Conservation (phyloP, 2,797 vertebrate genomes). For the Sternarchorhynchus goeldii region DNA sequence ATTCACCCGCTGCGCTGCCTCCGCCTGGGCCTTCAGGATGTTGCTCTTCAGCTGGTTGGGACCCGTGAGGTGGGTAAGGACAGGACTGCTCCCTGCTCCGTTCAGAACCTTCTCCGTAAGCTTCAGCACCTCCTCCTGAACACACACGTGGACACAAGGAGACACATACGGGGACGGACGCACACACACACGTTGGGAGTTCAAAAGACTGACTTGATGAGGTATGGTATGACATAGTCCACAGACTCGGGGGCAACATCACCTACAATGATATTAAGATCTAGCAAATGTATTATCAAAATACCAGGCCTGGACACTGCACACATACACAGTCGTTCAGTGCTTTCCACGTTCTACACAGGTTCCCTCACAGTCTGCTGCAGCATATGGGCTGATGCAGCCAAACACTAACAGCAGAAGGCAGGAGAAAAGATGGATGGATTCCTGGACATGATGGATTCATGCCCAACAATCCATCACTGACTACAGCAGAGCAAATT, state of each 20-base stretch:
- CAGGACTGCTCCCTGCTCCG: slow-evolving; percentile 80
- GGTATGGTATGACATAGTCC: neutral
- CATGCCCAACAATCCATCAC: neutral
- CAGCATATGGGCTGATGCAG: no score
- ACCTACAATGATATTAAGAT: no score
- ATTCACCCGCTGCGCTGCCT: slow-evolving; percentile 84
- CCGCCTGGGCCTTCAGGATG: slow-evolving; percentile 91
- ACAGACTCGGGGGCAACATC: neutral
- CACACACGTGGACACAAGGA: slow-evolving; percentile 1
- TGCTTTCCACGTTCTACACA: no score
- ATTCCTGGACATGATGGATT: no score
- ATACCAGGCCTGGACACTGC: no score
- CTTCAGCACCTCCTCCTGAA: slow-evolving; percentile 88
- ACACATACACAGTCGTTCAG: no score
- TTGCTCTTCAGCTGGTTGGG: slow-evolving; percentile 92
- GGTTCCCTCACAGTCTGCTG: no score
- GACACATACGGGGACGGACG: neutral
- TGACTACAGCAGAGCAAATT: slow-evolving; percentile 11
- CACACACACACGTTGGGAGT: neutral
- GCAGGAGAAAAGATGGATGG: no score
- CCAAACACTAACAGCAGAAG: no score
- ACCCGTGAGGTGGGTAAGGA: slow-evolving; percentile 66
- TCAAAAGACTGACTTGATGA: neutral
- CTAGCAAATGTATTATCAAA: no score
- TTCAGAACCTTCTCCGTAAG: slow-evolving; percentile 89